Conservation (phyloP, 2,888 invertebrate species). For the Apamea crenata region DNA sequence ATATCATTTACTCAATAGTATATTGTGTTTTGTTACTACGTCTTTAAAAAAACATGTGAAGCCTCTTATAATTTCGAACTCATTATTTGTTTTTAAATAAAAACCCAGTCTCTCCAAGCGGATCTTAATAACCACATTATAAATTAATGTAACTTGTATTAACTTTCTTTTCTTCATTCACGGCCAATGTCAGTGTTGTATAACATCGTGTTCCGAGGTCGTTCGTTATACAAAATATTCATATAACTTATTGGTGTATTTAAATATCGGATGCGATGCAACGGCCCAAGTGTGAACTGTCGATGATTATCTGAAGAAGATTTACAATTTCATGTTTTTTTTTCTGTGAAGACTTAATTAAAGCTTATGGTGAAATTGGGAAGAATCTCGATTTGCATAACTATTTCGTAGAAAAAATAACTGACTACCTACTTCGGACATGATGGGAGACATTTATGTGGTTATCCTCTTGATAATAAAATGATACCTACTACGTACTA, state of each 20-base stretch:
- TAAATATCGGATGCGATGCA: conserved; percentile 28
- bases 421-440: background rate
- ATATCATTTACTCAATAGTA: background rate
- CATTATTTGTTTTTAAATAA: conserved; percentile 21
- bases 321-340: conserved; percentile 27
- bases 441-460: background rate
- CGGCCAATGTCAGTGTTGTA: conserved; percentile 56
- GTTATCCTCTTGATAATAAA: background rate
- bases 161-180: conserved; percentile 60
- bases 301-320: conserved; percentile 33
- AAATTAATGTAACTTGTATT: conserved; percentile 46
- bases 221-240: conserved; percentile 35
- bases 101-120: conserved; percentile 21
- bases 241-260: conserved; percentile 30
- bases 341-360: conserved; percentile 19
- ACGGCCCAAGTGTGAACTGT: conserved; percentile 18
- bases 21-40: background rate
- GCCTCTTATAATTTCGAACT: background rate
- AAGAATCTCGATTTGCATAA: background rate
- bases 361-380: conserved; percentile 8
- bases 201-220: conserved; percentile 46
- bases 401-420: background rate
- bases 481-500: background rate
- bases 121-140: conserved; percentile 42
- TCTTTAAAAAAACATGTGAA: background rate